Conservation (phyloP, 2,888 invertebrate species). For the Microplitis manilae region DNA sequence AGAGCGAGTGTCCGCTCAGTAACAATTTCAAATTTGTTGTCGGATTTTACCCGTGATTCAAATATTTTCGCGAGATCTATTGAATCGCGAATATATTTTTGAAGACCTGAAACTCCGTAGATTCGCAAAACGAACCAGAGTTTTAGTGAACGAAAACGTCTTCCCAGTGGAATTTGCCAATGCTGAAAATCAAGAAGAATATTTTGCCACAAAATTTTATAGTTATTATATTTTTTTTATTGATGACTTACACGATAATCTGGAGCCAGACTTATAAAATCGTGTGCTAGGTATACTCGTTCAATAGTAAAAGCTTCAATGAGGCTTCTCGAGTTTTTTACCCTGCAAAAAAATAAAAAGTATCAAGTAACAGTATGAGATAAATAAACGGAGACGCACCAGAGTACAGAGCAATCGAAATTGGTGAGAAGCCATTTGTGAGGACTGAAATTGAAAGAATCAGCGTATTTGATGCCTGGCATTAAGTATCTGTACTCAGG, state of each 20-base stretch:
- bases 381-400: conserved; percentile 71
- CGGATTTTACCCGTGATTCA: conserved; percentile 79
- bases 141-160: conserved; percentile 91
- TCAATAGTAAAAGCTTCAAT: conserved; percentile 92
- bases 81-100: conserved; percentile 83
- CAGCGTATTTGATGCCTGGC: conserved; percentile 84
- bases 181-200: conserved; percentile 72
- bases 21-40: conserved; percentile 85
- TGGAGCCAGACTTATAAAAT: conserved; percentile 76
- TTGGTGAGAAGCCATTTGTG: conserved; percentile 97
- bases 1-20: conserved; percentile 83
- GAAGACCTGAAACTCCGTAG: conserved; percentile 86
- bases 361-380: not conserved
- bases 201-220: not conserved
- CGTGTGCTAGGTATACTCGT: conserved; percentile 87
- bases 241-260: conserved; percentile 75
- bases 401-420: conserved; percentile 96
- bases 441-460: conserved; percentile 94
- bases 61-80: conserved; percentile 85
- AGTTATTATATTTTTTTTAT: no score
- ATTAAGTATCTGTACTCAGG: conserved; percentile 90
- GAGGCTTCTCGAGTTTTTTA: conserved; percentile 85
- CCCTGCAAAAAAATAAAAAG: conserved; percentile 71
- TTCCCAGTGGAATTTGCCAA: conserved; percentile 90
- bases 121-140: conserved; percentile 93